phyloP scores from a whole-genome alignment of 2,888 invertebrate genomes.

The Mythimna albipuncta region DNA sequence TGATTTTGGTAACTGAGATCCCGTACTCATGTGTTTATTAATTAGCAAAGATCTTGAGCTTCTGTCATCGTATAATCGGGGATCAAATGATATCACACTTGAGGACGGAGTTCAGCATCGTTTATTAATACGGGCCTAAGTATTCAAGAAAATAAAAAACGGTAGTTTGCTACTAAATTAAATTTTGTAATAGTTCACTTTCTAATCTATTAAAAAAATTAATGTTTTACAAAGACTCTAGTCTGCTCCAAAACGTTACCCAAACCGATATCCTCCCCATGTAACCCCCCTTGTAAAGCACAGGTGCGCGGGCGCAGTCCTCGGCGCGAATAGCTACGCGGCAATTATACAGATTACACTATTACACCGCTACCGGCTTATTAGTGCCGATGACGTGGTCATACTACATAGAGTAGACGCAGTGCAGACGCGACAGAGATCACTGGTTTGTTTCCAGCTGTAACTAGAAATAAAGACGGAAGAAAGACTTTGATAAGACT shows the following conservation, averaged over 20 bases:
- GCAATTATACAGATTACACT: conserved; percentile 75
- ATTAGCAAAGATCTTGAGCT: no score
- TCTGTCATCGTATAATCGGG: no score
- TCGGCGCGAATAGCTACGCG: conserved; percentile 55
- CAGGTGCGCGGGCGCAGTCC: conserved; percentile 60
- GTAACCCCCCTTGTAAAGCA: conserved; percentile 19
- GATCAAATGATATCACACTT: no score
- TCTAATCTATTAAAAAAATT: background rate
- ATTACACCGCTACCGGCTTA: conserved; percentile 84
- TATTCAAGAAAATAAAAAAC: no score
- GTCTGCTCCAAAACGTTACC: background rate
- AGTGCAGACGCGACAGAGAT: conserved; percentile 2
- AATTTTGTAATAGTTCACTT: background rate
- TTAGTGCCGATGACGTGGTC: conserved; percentile 86
- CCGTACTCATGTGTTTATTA: no score
- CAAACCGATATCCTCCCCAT: background rate
- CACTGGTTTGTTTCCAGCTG: background rate
- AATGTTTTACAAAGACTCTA: background rate
- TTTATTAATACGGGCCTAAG: no score
- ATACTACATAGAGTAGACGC: conserved; percentile 60
- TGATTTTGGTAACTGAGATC: no score
- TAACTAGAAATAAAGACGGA: no score
- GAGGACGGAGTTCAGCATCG: no score
- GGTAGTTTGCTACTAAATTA: no score
- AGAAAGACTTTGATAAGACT: background rate